Conservation (phyloP, 2,888 invertebrate species). For the Lydus trimaculatus region DNA sequence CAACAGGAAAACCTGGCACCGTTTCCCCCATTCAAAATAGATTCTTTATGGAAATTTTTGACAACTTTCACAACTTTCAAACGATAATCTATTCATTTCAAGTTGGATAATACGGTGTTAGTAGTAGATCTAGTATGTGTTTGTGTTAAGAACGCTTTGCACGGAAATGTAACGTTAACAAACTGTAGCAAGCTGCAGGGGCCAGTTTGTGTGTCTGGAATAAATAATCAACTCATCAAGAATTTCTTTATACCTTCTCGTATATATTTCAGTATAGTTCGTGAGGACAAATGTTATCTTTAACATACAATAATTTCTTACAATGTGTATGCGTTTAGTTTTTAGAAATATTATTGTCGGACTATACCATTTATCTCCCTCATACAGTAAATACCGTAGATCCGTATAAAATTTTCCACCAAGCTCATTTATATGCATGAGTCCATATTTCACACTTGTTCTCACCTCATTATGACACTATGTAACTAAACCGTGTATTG, state of each 20-base stretch:
- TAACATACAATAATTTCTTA: neutral
- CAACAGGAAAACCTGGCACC: neutral
- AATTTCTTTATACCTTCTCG: conserved; percentile 10
- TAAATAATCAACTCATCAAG: conserved; percentile 35
- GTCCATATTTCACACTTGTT: conserved; percentile 23
- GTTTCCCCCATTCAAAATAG: conserved; percentile 8
- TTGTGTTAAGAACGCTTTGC: conserved; percentile 31
- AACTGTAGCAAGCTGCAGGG: conserved; percentile 27
- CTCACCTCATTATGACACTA: conserved; percentile 18
- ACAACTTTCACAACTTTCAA: neutral
- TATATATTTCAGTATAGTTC: neutral
- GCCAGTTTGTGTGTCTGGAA: conserved; percentile 31
- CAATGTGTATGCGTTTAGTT: neutral
- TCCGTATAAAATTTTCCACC: conserved; percentile 12
- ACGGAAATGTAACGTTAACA: conserved; percentile 27
- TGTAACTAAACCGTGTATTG: conserved; percentile 15
- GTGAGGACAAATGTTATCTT: neutral
- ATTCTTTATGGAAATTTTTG: neutral
- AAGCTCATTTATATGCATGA: conserved; percentile 25
- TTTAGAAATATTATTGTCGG: neutral
- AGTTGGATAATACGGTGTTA: neutral
- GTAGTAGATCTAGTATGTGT: neutral
- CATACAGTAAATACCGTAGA: neutral
- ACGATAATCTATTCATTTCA: conserved; percentile 14
- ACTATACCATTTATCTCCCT: neutral